These are phyloP conservation scores for Helicolenus hilgendorfi DNA, from an alignment of 2,797 vertebrate species.

Conservation along the genomic window DNA sequence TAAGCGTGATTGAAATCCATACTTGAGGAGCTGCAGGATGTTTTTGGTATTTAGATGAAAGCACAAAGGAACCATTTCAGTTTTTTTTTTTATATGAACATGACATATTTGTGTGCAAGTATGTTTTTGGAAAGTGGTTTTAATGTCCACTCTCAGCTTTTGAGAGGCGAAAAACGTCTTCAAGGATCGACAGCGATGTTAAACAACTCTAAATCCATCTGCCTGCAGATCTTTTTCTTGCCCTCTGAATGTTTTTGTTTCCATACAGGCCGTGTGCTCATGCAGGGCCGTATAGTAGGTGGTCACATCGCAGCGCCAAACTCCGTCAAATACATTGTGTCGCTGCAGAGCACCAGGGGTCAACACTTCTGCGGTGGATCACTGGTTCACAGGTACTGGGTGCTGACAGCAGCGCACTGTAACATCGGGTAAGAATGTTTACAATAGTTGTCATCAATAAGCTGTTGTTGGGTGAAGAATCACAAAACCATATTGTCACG, in stretches of 20 bases:
- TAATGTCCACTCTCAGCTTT: neutral
- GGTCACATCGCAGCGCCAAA: conserved; percentile 84
- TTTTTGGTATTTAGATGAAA: neutral
- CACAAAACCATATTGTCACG: neutral
- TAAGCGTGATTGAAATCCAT: conserved; percentile 25
- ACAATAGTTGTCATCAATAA: neutral
- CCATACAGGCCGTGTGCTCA: conserved; percentile 72
- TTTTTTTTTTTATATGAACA: neutral
- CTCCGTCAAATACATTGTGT: conserved; percentile 89
- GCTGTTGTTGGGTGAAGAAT: neutral
- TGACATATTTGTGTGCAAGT: neutral
- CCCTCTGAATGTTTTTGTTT: conserved; percentile 34
- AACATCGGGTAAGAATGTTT: conserved; percentile 83
- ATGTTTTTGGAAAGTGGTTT: neutral
- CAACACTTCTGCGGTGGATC: conserved; percentile 88
- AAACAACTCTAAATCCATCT: neutral
- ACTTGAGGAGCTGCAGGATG: neutral
- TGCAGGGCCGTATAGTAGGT: conserved; percentile 84
- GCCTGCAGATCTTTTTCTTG: neutral
- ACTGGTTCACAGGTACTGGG: conserved; percentile 87
- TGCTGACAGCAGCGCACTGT: conserved; percentile 89
- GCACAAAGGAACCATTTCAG: neutral
- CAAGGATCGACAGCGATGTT: neutral
- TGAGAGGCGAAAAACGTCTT: neutral
- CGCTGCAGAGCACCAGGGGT: conserved; percentile 85